phyloP scores from a whole-genome alignment of 2,888 invertebrate genomes.

The Leptinotarsa haldemani region DNA sequence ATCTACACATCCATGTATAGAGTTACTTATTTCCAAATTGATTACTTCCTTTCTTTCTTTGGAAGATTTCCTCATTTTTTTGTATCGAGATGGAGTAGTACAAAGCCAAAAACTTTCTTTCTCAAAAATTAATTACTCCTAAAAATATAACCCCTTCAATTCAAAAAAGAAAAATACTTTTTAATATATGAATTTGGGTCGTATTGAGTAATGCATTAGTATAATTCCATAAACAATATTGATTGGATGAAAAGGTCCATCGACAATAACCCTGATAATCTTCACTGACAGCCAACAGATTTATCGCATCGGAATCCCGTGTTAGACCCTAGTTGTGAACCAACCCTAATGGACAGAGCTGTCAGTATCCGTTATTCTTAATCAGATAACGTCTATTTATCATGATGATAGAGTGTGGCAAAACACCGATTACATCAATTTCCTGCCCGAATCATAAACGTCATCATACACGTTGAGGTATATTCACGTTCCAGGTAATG shows the following conservation, averaged over 20 bases:
- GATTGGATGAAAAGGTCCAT: not conserved
- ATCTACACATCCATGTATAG: no score
- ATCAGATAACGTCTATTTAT: conserved; percentile 45
- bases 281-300: conserved; percentile 4
- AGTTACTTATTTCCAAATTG: no score
- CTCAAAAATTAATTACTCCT: no score
- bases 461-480: not conserved
- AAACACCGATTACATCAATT: conserved; percentile 46
- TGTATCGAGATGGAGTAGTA: no score
- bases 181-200: not conserved
- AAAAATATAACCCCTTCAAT: no score
- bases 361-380: conserved; percentile 42
- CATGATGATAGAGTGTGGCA: conserved; percentile 47
- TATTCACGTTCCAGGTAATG: not conserved
- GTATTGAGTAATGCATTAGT: not conserved
- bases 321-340: conserved; percentile 18
- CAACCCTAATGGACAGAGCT: conserved; percentile 32
- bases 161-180: no score
- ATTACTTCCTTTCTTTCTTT: no score
- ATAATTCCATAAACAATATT: not conserved
- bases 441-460: conserved; percentile 14
- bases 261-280: not conserved
- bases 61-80: no score
- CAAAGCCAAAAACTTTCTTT: no score
- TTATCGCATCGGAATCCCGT: conserved; percentile 2